Conservation (phyloP, 2,113 vertebrate genomes). For the Cygnus atratus region DNA sequence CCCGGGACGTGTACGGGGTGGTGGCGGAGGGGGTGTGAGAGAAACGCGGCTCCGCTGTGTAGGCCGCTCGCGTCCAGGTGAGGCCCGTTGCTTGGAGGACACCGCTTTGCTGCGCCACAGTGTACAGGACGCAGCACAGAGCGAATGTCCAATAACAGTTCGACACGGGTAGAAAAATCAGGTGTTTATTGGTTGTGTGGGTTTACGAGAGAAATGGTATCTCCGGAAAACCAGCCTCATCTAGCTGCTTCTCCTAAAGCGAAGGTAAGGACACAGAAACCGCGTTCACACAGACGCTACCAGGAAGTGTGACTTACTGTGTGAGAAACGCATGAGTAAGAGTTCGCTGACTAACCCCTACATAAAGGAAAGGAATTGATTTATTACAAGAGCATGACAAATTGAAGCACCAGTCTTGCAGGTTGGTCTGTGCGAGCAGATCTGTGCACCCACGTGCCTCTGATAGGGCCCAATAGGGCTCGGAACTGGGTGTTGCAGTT, state of each 20-base stretch:
- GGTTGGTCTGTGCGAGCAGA: not conserved
- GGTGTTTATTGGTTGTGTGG: not conserved
- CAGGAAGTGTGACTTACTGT: not conserved
- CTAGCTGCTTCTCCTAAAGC: not conserved
- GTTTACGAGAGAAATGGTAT: not conserved
- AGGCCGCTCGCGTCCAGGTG: not conserved
- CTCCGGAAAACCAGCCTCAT: not conserved
- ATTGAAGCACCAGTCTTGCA: slow-evolving; percentile 45
- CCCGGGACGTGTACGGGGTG: accelerated
- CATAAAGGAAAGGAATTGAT: slow-evolving; percentile 38
- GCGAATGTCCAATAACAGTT: accelerated
- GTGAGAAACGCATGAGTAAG: not conserved
- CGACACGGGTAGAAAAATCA: not conserved
- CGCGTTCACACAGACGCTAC: not conserved
- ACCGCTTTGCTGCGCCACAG: not conserved
- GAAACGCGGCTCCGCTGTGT: not conserved
- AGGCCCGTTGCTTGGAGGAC: not conserved
- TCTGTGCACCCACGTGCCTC: not conserved
- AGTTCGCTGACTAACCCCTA: slow-evolving; percentile 47
- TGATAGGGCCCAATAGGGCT: not conserved
- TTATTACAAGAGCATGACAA: slow-evolving; percentile 15
- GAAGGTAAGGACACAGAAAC: not conserved
- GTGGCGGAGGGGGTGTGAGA: not conserved
- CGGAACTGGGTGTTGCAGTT: not conserved
- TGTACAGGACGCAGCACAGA: accelerated